These are phyloP conservation scores for Clitarchus hookeri DNA, from an alignment of 2,888 invertebrate genomes.

Conservation along the genomic window DNA sequence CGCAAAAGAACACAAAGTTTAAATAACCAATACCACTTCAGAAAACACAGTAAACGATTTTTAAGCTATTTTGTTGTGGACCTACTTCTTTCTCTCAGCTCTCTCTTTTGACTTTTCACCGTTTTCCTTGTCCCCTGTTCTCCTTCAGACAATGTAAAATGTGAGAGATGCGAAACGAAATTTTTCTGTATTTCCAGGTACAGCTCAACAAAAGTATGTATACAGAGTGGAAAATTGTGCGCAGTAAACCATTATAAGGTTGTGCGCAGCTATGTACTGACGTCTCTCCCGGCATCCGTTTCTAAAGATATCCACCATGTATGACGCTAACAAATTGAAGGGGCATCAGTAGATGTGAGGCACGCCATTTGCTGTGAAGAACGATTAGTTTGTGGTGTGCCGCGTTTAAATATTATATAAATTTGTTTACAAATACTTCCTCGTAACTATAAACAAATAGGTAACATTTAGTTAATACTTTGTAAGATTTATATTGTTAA, in stretches of 20 bases:
- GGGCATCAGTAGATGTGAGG: neutral
- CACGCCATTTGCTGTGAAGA: conserved; percentile 21
- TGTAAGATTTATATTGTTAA: neutral
- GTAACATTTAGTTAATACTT: neutral
- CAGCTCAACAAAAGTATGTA: conserved; percentile 5
- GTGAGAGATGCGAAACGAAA: conserved; percentile 37
- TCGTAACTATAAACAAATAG: neutral
- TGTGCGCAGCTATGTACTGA: conserved; percentile 30
- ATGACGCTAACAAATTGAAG: conserved; percentile 11
- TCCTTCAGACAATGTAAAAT: conserved; percentile 40
- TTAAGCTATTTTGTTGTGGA: conserved; percentile 46
- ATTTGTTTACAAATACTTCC: neutral
- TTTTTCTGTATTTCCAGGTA: neutral
- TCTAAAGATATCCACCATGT: conserved; percentile 26
- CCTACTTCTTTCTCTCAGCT: conserved; percentile 60
- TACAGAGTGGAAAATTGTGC: neutral
- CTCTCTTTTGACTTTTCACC: conserved; percentile 49
- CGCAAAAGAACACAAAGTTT: conserved; percentile 32
- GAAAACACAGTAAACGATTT: conserved; percentile 41
- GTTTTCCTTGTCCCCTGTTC: conserved; percentile 47
- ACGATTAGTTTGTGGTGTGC: neutral
- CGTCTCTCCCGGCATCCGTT: conserved; percentile 32
- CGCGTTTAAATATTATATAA: conserved; percentile 3
- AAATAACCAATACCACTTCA: conserved; percentile 35
- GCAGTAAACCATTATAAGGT: neutral